Percentiles rank a stretch among this genome's conserved stretches.
These are phyloP conservation scores for Aphis gossypii DNA, from an alignment of 1,140 invertebrate species.

Conservation along the genomic window DNA sequence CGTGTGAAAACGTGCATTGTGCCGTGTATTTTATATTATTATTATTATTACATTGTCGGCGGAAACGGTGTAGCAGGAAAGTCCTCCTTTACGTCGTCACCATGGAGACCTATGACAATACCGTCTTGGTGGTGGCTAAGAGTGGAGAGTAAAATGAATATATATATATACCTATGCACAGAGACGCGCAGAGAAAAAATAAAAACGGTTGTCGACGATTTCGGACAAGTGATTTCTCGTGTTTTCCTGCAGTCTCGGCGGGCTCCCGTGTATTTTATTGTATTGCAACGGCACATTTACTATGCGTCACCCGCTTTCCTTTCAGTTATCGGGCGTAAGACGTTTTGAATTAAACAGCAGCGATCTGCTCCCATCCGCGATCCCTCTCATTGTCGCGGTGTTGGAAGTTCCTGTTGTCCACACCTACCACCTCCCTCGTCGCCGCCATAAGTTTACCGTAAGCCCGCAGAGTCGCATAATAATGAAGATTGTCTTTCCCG, in stretches of 20 bases:
- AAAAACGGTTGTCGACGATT: constrained; percentile 52
- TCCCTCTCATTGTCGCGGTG: background rate
- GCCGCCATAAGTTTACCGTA: background rate
- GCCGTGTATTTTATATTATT: constrained; percentile 15
- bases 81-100: background rate
- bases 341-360: constrained; percentile 30
- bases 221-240: constrained; percentile 56
- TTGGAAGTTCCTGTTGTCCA: background rate
- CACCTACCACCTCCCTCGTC: background rate
- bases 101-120: constrained; percentile 5
- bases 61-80: background rate
- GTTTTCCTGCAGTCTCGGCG: background rate
- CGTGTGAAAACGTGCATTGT: constrained; percentile 37
- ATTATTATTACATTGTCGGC: constrained; percentile 4
- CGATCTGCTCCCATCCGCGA: background rate
- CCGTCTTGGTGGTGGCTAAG: background rate
- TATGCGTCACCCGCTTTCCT: background rate
- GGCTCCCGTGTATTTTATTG: background rate
- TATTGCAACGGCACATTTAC: background rate
- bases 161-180: background rate
- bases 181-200: background rate
- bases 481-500: background rate
- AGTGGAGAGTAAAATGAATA: background rate
- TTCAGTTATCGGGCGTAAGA: background rate
- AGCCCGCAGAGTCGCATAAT: background rate